Percentiles rank a stretch among this genome's conserved stretches.
Conservation (phyloP, 2,888 invertebrate species). For the Parthenolecanium corni region DNA sequence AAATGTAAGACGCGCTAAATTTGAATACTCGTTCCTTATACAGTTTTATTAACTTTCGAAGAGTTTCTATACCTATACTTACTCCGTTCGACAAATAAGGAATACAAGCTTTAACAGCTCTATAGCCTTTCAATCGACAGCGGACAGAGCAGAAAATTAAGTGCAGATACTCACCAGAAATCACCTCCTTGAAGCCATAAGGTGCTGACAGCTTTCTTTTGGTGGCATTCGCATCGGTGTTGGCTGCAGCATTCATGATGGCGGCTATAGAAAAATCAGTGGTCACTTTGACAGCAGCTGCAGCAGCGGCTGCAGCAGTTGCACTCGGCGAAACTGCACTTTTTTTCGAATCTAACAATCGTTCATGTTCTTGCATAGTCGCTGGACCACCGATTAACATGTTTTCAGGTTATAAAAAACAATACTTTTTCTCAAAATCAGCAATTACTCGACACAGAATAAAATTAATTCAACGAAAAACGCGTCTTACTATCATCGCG, state of each 20-base stretch:
- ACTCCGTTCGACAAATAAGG: too few relatives aligned
- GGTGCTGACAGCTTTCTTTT: constrained; percentile 8
- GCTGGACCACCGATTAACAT: constrained; percentile 23
- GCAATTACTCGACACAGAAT: neutral
- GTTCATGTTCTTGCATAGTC: constrained; percentile 10
- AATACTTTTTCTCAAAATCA: too few relatives aligned
- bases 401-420: neutral
- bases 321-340: constrained; percentile 8
- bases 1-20: too few relatives aligned
- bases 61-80: too few relatives aligned
- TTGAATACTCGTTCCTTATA: too few relatives aligned
- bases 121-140: too few relatives aligned
- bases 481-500: neutral
- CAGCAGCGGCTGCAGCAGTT: constrained; percentile 22
- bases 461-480: neutral
- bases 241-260: constrained; percentile 69
- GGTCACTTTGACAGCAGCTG: constrained; percentile 41
- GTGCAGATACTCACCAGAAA: constrained; percentile 10
- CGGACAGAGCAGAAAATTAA: too few relatives aligned
- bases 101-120: too few relatives aligned
- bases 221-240: constrained; percentile 37
- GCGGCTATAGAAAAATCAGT: constrained; percentile 94
- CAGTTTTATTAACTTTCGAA: too few relatives aligned
- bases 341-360: constrained; percentile 20
- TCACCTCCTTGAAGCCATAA: constrained; percentile 16